These are phyloP conservation scores for Mantis religiosa DNA, from an alignment of 2,888 invertebrate species.

Conservation along the genomic window DNA sequence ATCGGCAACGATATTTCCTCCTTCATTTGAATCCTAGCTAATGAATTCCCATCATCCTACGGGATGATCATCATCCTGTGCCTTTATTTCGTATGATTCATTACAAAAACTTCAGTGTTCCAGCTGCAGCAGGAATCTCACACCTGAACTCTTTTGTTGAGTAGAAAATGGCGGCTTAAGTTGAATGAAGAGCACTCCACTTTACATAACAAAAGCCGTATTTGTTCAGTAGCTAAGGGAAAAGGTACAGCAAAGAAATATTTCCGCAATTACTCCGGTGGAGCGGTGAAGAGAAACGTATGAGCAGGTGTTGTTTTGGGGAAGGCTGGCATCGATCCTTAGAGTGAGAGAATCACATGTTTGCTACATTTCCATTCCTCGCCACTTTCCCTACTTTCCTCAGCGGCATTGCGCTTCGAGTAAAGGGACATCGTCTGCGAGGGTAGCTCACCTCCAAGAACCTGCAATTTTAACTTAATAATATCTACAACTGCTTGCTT, in stretches of 20 bases:
- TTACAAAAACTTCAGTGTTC: too few relatives aligned
- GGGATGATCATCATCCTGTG: too few relatives aligned
- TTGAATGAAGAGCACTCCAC: neutral
- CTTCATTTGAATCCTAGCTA: too few relatives aligned
- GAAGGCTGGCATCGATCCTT: neutral
- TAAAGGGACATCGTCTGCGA: neutral
- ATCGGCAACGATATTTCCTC: too few relatives aligned
- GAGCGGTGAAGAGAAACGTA: neutral
- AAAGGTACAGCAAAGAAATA: neutral
- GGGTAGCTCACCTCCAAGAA: too few relatives aligned
- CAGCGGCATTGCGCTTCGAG: too few relatives aligned
- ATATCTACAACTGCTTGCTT: too few relatives aligned
- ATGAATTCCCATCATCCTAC: too few relatives aligned
- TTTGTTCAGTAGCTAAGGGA: neutral
- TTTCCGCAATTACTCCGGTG: neutral
- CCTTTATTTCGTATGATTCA: too few relatives aligned
- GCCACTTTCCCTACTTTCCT: neutral
- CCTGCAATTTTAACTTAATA: too few relatives aligned
- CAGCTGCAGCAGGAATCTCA: neutral
- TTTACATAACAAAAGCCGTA: neutral
- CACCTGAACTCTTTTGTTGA: neutral
- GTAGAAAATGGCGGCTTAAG: neutral
- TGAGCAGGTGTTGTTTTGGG: neutral
- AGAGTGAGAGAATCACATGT: neutral
- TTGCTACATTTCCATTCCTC: neutral